Percentiles rank a stretch among this genome's conserved stretches.
Evolutionary conservation across 2,888 invertebrate species (phyloP).

Genomic region (Kuschelorhynchus macadamiae): DNA sequence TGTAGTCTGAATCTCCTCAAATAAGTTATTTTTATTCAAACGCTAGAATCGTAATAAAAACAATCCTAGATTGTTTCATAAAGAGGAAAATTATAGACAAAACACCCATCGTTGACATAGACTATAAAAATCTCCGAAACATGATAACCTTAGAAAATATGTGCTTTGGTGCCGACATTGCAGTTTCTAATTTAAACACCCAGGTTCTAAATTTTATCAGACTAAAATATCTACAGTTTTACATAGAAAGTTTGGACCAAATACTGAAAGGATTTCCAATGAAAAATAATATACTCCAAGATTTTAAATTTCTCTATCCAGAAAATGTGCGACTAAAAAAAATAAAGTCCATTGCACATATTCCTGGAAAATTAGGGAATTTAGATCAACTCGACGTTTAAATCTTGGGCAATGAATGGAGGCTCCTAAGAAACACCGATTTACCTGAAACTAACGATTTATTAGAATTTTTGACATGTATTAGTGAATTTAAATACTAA

Average conservation of each 20-base stretch:
- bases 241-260: constrained; percentile 41
- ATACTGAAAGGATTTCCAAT: constrained; percentile 23
- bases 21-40: constrained; percentile 27
- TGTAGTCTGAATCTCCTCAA: constrained; percentile 44
- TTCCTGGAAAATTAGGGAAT: constrained; percentile 9
- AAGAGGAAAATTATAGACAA: constrained; percentile 22
- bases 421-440: constrained; percentile 12
- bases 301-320: constrained; percentile 17
- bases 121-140: constrained; percentile 38
- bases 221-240: constrained; percentile 37
- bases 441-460: constrained; percentile 9
- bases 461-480: constrained; percentile 10
- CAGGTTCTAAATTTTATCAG: constrained; percentile 18
- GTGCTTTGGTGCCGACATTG: constrained; percentile 39
- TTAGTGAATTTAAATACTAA: background rate
- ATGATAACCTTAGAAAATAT: constrained; percentile 33
- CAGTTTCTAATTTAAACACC: background rate
- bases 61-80: constrained; percentile 32
- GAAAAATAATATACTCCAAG: constrained; percentile 11
- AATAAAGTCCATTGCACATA: constrained; percentile 14
- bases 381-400: constrained; percentile 14
- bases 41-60: constrained; percentile 26
- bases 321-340: background rate
- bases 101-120: constrained; percentile 25
- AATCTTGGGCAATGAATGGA: constrained; percentile 30